These are phyloP conservation scores for Aythya baeri DNA, from an alignment of 2,113 vertebrate species.

Conservation along the genomic window DNA sequence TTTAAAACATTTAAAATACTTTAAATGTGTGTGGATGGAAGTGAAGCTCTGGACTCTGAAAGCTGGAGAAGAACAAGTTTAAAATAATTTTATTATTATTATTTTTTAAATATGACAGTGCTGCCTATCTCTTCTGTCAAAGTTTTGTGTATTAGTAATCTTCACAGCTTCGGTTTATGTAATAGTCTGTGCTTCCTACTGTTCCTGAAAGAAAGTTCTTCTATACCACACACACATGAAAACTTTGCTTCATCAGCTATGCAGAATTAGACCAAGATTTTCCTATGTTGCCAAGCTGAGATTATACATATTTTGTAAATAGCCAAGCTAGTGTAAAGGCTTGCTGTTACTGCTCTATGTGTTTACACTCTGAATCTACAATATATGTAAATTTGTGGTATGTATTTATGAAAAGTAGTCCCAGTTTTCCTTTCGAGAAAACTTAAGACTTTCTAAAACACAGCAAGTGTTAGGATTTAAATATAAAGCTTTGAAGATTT, in stretches of 20 bases:
- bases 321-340: not conserved
- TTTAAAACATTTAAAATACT: too few relatives aligned
- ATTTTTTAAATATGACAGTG: not conserved
- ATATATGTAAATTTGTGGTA: not conserved
- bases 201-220: not conserved
- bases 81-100: too few relatives aligned
- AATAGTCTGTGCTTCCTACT: not conserved
- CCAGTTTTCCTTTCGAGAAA: not conserved
- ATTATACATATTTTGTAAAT: not conserved
- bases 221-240: not conserved
- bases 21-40: too few relatives aligned
- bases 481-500: not conserved
- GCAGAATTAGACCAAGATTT: not conserved
- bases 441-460: not conserved
- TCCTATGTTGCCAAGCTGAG: not conserved
- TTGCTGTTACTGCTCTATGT: not conserved
- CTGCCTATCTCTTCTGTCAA: not conserved
- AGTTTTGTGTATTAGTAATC: not conserved
- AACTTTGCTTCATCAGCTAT: not conserved
- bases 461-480: not conserved
- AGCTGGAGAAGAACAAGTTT: too few relatives aligned
- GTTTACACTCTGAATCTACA: not conserved
- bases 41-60: too few relatives aligned
- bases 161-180: not conserved
- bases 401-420: not conserved